Percentiles rank a stretch among this genome's conserved stretches.
These are phyloP conservation scores for Holacanthella duospinosa DNA, from an alignment of 2,888 invertebrate genomes.

Conservation along the genomic window DNA sequence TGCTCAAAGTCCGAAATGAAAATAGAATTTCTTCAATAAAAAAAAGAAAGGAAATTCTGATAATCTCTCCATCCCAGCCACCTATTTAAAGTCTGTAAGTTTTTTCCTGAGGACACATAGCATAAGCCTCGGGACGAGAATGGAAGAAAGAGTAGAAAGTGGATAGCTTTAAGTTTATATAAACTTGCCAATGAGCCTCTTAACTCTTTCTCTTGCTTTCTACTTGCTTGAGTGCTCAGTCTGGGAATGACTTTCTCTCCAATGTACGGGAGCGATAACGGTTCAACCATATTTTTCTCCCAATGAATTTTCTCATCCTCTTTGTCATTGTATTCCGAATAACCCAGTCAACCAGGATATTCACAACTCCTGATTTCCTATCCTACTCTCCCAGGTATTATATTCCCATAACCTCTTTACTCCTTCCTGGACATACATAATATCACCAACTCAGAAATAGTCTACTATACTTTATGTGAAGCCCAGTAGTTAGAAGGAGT, in stretches of 20 bases:
- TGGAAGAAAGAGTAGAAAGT: background rate
- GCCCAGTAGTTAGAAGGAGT: too few species aligned
- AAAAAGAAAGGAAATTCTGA: conserved; percentile 1
- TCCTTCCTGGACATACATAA: too few species aligned
- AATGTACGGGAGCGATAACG: background rate
- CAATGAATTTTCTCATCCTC: conserved; percentile 3
- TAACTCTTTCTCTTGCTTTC: background rate
- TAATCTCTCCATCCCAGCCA: conserved; percentile 6
- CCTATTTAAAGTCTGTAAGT: background rate
- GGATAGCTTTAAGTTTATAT: background rate
- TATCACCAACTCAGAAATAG: too few species aligned
- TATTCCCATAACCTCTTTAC: too few species aligned
- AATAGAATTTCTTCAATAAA: conserved; percentile 1
- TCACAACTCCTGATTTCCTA: too few species aligned
- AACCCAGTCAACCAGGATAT: background rate
- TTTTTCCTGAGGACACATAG: too few species aligned
- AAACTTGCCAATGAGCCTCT: background rate
- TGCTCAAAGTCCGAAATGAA: conserved; percentile 2
- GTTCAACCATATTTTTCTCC: background rate
- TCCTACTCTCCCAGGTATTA: too few species aligned
- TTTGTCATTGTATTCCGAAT: conserved; percentile 1
- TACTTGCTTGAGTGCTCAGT: conserved; percentile 8
- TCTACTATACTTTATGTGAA: too few species aligned
- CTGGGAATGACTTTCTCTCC: conserved; percentile 7
- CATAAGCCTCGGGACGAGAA: too few species aligned